phyloP scores from a whole-genome alignment of 2,888 invertebrate species.

The Melikaiella ostensackeni region DNA sequence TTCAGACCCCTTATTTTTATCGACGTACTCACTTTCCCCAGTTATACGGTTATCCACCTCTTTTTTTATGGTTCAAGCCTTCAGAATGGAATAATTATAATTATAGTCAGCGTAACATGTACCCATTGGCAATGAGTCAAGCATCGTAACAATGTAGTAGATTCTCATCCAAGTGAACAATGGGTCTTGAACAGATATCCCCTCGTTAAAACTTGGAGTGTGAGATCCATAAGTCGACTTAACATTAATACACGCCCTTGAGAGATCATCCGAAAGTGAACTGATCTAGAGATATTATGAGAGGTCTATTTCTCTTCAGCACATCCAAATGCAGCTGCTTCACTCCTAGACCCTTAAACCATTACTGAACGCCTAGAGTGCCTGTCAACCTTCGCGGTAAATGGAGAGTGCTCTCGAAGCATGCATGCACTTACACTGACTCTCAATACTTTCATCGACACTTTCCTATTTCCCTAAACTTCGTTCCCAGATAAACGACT shows the following conservation, averaged over 20 bases:
- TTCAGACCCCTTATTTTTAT: not conserved
- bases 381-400: conserved; percentile 35
- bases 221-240: not conserved
- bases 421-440: conserved; percentile 32
- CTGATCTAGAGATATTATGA: conserved; percentile 13
- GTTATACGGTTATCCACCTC: not conserved
- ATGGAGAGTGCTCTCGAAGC: conserved; percentile 36
- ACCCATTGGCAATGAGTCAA: not conserved
- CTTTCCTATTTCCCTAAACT: conserved; percentile 28
- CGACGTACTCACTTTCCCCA: not conserved
- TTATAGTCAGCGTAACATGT: not conserved
- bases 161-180: not conserved
- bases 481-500: conserved; percentile 26
- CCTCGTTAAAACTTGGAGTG: not conserved
- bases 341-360: conserved; percentile 35
- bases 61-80: not conserved
- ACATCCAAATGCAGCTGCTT: conserved; percentile 41
- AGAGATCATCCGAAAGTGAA: not conserved
- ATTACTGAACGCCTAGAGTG: conserved; percentile 42
- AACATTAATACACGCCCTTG: not conserved
- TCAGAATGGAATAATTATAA: not conserved
- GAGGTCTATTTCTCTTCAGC: conserved; percentile 22
- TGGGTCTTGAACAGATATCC: not conserved
- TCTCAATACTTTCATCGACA: conserved; percentile 24
- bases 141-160: not conserved